Base-by-base conservation (phyloP, 2,797 vertebrate genomes). In the Sphenopsis melanotis region DNA sequence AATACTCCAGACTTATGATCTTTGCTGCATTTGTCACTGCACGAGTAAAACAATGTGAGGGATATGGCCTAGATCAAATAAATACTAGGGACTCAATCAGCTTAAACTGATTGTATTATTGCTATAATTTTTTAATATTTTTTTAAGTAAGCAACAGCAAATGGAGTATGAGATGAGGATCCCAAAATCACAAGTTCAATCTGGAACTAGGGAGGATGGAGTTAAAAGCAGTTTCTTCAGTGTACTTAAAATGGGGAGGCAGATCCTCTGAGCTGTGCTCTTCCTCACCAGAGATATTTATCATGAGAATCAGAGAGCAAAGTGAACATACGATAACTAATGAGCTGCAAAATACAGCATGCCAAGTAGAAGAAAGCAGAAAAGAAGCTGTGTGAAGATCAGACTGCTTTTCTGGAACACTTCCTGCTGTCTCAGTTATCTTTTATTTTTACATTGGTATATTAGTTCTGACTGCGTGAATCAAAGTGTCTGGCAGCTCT, bases 361-460 rank as follows among this genome's bases (percentile, higher is more conserved):
- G 93, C 90, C 69, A 95, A 94, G 37, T 87, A 90, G 70, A 94
- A 95, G 93, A 72, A 91, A 82, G 59, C 65, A 89, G 64, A 76
- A 91, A 92, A 96, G 79, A 82, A 95, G 89, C 91, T 92, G 61
- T 91, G 91, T 88, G 84, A 92, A 81, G 92, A 93, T 95, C 87
- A 93, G 79, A 56, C 68, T 79, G 87, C 87, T 63, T 83, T 53
- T 94, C 83, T 93, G 88, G 86, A 96, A 94, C 82, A 52, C 66
- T 86, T 94, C 91, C 46, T 94, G 64, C 84, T 79, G 60, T 86
- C 82, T 94, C 53, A 65, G 74, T 78, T 57, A 75, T 94, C 49
- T 74, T 85, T 80, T 57, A 83, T 32, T 96, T 95, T 93, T 91
- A 83, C 47, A 47, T 27, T 83, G 65, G 53, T 94, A 29, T 92